A percentile compares a stretch with the other conserved stretches of the same genome.
Conservation (phyloP, 2,113 vertebrate genomes). For the Grammomys dolichurus region DNA sequence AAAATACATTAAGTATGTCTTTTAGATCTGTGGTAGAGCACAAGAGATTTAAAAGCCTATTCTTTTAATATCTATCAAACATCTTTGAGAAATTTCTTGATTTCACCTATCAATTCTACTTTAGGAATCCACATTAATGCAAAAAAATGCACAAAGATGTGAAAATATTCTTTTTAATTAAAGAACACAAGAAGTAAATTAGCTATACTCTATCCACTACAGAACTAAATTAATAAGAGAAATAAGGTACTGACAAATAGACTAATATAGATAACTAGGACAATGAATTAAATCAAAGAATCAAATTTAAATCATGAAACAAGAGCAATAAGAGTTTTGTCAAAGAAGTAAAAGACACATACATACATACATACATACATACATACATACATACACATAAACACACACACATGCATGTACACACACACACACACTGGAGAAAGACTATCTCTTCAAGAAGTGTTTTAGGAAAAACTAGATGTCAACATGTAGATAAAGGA, state of each 20-base stretch:
- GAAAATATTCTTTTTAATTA: not conserved
- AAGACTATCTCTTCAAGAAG: not conserved
- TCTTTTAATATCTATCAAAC: not conserved
- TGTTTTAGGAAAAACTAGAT: not conserved
- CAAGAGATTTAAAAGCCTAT: not conserved
- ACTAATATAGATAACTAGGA: not conserved
- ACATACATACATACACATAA: not conserved
- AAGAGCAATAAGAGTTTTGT: not conserved
- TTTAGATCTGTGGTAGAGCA: not conserved
- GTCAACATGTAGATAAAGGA: not conserved
- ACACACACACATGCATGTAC: not conserved
- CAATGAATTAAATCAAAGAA: not conserved
- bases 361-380: too few relatives aligned
- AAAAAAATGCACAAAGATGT: not conserved
- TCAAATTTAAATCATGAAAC: not conserved
- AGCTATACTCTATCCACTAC: not conserved
- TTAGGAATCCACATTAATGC: not conserved
- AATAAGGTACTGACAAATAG: too few relatives aligned
- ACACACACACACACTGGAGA: not conserved
- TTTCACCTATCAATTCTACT: not conserved
- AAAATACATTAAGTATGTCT: too few relatives aligned
- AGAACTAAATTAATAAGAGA: not conserved
- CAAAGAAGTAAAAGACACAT: not conserved
- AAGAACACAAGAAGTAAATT: not conserved
- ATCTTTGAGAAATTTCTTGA: not conserved